Evolutionary conservation across 2,113 vertebrate species (phyloP).

Genomic region (Melanostigma gelatinosum): DNA sequence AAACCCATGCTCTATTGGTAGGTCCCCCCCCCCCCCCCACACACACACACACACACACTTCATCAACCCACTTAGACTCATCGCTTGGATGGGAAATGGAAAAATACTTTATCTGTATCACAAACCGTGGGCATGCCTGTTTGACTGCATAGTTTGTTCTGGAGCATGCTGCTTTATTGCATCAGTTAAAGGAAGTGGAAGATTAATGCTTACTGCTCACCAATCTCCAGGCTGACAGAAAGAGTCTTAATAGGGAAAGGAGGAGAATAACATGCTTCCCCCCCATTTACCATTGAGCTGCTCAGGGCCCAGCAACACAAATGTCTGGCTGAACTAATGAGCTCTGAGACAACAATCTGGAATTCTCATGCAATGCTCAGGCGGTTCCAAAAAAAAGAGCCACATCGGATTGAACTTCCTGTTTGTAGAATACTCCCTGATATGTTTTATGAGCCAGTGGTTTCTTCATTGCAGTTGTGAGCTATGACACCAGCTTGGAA

Average conservation of each 20-base stretch:
- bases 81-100: background rate
- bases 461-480: background rate
- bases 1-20: conserved; percentile 98
- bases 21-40: conserved; percentile 66
- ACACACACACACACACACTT: background rate
- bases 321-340: conserved; percentile 32
- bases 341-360: conserved; percentile 4
- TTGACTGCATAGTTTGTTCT: conserved; percentile 3
- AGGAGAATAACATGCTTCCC: background rate
- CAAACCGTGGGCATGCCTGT: background rate
- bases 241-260: background rate
- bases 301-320: conserved; percentile 16
- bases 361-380: background rate
- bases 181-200: conserved; percentile 25
- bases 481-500: background rate
- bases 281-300: background rate
- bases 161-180: conserved; percentile 20
- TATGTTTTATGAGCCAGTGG: background rate
- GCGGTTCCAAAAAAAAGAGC: background rate
- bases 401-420: background rate
- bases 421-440: background rate
- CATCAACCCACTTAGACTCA: conserved; percentile 11
- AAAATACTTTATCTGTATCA: conserved; percentile 1
- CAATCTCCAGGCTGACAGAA: background rate
- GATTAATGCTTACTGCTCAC: conserved; percentile 19